These are phyloP conservation scores for Erithacus rubecula DNA, from an alignment of 2,797 vertebrate species.

Conservation along the genomic window DNA sequence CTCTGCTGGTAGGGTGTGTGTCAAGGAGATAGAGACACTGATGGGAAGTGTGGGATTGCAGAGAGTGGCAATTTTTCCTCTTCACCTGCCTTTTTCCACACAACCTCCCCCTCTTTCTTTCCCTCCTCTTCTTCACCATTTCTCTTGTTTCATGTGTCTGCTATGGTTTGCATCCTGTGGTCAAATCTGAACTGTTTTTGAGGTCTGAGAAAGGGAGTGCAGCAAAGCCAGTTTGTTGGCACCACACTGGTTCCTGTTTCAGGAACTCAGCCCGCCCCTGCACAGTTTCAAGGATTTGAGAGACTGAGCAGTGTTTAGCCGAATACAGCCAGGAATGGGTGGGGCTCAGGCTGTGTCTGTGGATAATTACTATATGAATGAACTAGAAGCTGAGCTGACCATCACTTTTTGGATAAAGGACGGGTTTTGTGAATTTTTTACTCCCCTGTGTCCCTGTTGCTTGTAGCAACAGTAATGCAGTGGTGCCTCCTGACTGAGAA, in stretches of 20 bases:
- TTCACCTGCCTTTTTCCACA: not conserved
- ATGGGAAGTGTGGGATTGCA: not conserved
- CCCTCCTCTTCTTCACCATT: not conserved
- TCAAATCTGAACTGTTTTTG: slow-evolving; percentile 22
- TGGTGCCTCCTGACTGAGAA: not conserved
- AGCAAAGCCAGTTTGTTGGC: not conserved
- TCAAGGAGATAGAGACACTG: not conserved
- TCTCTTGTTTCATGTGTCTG: not conserved
- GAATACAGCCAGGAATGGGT: not conserved
- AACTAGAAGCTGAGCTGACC: not conserved
- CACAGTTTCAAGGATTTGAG: not conserved
- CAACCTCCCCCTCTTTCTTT: not conserved
- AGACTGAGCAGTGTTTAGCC: not conserved
- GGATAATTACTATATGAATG: not conserved
- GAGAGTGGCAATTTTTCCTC: not conserved
- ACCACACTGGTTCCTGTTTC: not conserved
- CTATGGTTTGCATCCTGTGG: not conserved
- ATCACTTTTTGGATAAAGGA: not conserved
- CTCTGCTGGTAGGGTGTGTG: not conserved
- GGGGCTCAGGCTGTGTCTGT: not conserved
- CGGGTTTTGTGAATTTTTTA: not conserved
- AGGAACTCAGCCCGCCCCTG: not conserved
- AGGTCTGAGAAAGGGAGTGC: slow-evolving; percentile 9
- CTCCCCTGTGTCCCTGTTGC: not conserved
- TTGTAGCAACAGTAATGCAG: not conserved